Evolutionary conservation across 2,797 vertebrate species (phyloP).

Genomic region (Siniperca undulata): DNA sequence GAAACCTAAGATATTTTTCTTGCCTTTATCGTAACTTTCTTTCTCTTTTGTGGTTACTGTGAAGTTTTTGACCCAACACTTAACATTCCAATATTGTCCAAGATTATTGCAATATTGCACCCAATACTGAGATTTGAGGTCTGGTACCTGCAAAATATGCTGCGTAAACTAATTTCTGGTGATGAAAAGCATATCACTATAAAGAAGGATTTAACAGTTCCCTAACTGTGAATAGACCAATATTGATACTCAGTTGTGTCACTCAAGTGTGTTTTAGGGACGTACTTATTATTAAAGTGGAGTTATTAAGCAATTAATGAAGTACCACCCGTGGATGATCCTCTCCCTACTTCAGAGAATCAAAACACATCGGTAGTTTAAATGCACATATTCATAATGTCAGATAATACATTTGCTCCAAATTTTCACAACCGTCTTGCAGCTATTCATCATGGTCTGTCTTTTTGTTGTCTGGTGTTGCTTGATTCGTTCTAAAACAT

Average conservation of each 20-base stretch:
- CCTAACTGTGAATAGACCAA: neutral
- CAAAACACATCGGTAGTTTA: neutral
- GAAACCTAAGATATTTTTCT: neutral
- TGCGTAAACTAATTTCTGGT: neutral
- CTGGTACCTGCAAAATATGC: neutral
- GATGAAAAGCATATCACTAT: neutral
- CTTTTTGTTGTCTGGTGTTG: neutral
- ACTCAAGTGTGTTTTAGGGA: neutral
- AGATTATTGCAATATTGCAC: neutral
- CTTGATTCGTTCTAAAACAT: neutral
- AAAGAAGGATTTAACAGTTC: neutral
- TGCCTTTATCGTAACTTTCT: neutral
- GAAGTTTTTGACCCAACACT: conserved; percentile 3
- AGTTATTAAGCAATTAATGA: neutral
- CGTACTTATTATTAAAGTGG: neutral
- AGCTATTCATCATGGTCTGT: neutral
- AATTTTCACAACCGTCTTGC: neutral
- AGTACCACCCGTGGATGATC: neutral
- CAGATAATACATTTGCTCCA: neutral
- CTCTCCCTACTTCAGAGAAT: neutral
- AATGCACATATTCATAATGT: neutral
- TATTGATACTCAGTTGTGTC: neutral
- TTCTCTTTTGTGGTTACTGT: neutral
- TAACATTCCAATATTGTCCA: neutral
- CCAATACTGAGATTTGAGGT: neutral